These are phyloP conservation scores for Hypotaenidia philippensis DNA, from an alignment of 2,797 vertebrate species.

Conservation along the genomic window DNA sequence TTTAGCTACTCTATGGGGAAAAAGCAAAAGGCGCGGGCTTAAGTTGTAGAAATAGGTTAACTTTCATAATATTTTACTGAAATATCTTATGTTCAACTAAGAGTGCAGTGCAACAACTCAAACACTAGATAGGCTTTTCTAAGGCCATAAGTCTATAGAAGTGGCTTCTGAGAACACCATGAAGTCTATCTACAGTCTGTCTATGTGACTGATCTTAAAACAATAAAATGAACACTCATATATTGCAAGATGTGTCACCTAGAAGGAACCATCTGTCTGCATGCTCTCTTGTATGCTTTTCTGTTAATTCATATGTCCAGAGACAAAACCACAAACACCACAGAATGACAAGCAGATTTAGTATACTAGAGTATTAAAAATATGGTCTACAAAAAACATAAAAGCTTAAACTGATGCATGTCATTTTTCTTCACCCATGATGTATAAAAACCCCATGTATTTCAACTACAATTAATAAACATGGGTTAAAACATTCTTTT, in stretches of 20 bases:
- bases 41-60: background rate
- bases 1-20: background rate
- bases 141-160: background rate
- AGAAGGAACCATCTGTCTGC: background rate
- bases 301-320: background rate
- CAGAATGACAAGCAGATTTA: background rate
- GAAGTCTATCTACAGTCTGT: background rate
- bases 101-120: background rate
- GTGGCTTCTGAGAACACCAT: background rate
- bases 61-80: background rate
- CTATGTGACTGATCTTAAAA: background rate
- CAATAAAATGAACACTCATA: background rate
- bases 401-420: background rate
- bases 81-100: background rate
- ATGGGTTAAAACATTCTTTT: background rate
- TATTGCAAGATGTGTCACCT: background rate
- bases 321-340: background rate
- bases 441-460: background rate
- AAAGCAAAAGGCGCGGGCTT: background rate
- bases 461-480: background rate
- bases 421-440: background rate
- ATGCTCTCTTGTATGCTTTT: background rate
- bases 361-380: background rate
- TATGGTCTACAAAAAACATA: background rate
- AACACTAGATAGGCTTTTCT: background rate